These are phyloP conservation scores for Ophraella communa DNA, from an alignment of 2,888 invertebrate genomes.

Conservation along the genomic window DNA sequence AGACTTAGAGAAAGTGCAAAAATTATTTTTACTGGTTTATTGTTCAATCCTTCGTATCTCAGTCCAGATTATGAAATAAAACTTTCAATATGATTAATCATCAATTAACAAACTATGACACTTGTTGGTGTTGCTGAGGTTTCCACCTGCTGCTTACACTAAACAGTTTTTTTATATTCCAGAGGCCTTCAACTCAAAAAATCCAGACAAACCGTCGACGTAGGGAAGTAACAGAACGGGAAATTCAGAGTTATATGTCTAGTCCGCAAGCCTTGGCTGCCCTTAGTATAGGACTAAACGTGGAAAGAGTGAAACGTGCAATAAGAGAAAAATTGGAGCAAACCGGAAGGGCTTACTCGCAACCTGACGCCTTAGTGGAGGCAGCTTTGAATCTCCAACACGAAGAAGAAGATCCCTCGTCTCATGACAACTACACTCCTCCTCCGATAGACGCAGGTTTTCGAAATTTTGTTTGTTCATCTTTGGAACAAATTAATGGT, in stretches of 20 bases:
- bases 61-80: no score
- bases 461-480: slow-evolving; percentile 3
- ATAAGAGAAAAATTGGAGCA: slow-evolving; percentile 65
- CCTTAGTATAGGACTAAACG: slow-evolving; percentile 67
- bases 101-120: no score
- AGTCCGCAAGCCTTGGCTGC: slow-evolving; percentile 63
- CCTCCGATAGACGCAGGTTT: not conserved
- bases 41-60: no score
- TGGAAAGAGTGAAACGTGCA: slow-evolving; percentile 65
- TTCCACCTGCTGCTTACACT: no score
- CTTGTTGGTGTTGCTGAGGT: no score
- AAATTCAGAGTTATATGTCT: slow-evolving; percentile 60
- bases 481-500: slow-evolving; percentile 7
- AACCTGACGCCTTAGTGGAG: slow-evolving; percentile 75
- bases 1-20: no score
- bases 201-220: slow-evolving; percentile 35
- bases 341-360: slow-evolving; percentile 69
- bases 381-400: slow-evolving; percentile 74
- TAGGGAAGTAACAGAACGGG: slow-evolving; percentile 51
- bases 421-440: slow-evolving; percentile 10
- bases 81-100: no score
- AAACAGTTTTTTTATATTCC: slow-evolving; percentile 22
- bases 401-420: slow-evolving; percentile 63
- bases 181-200: slow-evolving; percentile 36
- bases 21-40: no score